A percentile compares a stretch with the other conserved stretches of the same genome.
Evolutionary conservation across 2,888 invertebrate genomes (phyloP).

Genomic region (Drosophila neotestacea): DNA sequence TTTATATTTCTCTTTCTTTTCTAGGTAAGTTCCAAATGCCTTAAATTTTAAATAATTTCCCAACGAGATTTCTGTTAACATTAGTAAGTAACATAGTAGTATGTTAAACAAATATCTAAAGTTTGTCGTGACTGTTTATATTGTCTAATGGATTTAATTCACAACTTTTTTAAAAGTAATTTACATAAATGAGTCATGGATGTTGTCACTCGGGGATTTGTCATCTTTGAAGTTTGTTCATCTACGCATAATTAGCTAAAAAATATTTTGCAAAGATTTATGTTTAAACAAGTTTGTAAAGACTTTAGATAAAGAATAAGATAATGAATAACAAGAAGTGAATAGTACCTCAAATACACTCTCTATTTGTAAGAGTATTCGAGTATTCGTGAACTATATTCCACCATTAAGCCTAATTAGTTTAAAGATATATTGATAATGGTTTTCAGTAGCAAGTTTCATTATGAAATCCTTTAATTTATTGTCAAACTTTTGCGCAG

Average conservation of each 20-base stretch:
- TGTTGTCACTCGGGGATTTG: slow-evolving; percentile 20
- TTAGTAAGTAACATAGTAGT: slow-evolving; percentile 34
- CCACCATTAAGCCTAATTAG: slow-evolving; percentile 57
- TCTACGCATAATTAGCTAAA: background rate
- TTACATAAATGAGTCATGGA: slow-evolving; percentile 41
- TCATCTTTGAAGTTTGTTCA: slow-evolving; percentile 12
- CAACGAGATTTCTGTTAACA: background rate
- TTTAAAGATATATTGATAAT: slow-evolving; percentile 9
- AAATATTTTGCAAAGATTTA: slow-evolving; percentile 7
- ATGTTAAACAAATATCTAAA: background rate
- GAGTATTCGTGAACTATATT: background rate
- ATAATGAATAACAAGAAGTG: too few relatives aligned
- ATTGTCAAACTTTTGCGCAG: slow-evolving; percentile 48
- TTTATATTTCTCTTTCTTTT: slow-evolving; percentile 27
- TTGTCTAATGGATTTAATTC: slow-evolving; percentile 19
- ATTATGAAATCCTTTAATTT: slow-evolving; percentile 52
- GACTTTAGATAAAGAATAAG: background rate
- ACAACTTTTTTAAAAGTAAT: slow-evolving; percentile 18
- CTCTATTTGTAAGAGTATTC: background rate
- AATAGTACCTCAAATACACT: background rate
- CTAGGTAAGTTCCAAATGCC: slow-evolving; percentile 54
- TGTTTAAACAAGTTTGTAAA: slow-evolving; percentile 1
- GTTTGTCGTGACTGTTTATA: background rate
- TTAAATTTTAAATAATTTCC: background rate
- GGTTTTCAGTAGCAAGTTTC: slow-evolving; percentile 38